These are phyloP conservation scores for Heptranchias perlo DNA, from an alignment of 2,113 vertebrate species.

Conservation along the genomic window DNA sequence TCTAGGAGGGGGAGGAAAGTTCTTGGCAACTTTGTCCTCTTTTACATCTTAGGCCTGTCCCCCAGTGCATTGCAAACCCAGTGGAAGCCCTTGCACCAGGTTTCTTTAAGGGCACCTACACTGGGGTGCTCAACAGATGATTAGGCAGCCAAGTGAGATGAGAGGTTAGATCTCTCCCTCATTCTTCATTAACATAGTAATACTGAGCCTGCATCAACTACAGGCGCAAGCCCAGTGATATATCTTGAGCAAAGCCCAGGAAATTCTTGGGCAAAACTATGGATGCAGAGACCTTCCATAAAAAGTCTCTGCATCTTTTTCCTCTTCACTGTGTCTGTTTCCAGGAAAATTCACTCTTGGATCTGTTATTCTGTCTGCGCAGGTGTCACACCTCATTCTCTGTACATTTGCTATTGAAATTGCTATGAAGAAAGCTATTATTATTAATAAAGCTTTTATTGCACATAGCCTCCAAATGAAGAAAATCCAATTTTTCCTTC, in stretches of 20 bases:
- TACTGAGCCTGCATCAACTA: neutral
- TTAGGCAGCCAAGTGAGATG: neutral
- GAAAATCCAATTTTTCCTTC: neutral
- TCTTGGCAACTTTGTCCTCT: neutral
- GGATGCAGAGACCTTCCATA: neutral
- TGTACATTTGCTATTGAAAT: neutral
- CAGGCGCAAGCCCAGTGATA: neutral
- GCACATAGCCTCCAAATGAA: neutral
- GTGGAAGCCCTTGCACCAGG: neutral
- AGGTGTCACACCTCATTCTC: neutral
- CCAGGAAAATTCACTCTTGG: neutral
- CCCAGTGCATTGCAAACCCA: neutral
- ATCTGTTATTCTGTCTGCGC: neutral
- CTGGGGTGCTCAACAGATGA: neutral
- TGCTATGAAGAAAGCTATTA: neutral
- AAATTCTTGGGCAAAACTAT: neutral
- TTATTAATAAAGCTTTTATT: neutral
- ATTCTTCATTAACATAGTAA: neutral
- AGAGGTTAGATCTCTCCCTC: neutral
- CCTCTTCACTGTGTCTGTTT: neutral
- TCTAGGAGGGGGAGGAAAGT: neutral
- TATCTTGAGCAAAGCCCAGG: neutral
- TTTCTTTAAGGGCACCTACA: neutral
- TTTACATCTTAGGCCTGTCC: neutral
- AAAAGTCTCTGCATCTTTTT: neutral